These are phyloP conservation scores for Dynastes grantii DNA, from an alignment of 2,888 invertebrate species.

Conservation along the genomic window DNA sequence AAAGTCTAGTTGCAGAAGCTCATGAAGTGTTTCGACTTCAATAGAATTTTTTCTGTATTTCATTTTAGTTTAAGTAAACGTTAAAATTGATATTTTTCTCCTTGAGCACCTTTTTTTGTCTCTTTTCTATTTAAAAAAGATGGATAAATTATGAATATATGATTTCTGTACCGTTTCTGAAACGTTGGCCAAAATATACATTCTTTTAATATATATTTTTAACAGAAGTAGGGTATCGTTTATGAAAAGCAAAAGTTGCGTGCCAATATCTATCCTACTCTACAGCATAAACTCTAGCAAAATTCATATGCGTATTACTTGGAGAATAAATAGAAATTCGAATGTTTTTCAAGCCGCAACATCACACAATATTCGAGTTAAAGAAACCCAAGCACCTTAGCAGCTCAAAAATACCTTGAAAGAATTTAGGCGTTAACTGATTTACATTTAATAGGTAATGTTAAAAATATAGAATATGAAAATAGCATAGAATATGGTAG, in stretches of 20 bases:
- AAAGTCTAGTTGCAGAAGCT: not conserved
- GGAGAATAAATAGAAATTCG: not conserved
- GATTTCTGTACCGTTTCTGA: slow-evolving; percentile 29
- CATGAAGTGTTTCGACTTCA: no score
- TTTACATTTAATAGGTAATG: not conserved
- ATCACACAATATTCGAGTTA: no score
- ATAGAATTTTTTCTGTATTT: no score
- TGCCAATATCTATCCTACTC: slow-evolving; percentile 20
- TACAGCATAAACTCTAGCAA: not conserved
- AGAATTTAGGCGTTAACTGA: not conserved
- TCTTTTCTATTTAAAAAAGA: not conserved
- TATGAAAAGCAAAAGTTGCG: slow-evolving; percentile 43
- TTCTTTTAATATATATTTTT: slow-evolving; percentile 54
- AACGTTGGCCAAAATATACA: slow-evolving; percentile 52
- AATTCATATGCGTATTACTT: not conserved
- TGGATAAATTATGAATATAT: slow-evolving; percentile 49
- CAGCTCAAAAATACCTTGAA: not conserved
- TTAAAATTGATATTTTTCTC: slow-evolving; percentile 1
- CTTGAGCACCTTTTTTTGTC: not conserved
- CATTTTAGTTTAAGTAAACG: no score
- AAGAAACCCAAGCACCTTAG: not conserved
- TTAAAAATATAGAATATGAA: no score
- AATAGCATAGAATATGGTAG: no score
- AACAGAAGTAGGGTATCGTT: slow-evolving; percentile 51
- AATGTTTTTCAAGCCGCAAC: not conserved